phyloP scores from a whole-genome alignment of 1,140 invertebrate species.

The Cephus cinctus region DNA sequence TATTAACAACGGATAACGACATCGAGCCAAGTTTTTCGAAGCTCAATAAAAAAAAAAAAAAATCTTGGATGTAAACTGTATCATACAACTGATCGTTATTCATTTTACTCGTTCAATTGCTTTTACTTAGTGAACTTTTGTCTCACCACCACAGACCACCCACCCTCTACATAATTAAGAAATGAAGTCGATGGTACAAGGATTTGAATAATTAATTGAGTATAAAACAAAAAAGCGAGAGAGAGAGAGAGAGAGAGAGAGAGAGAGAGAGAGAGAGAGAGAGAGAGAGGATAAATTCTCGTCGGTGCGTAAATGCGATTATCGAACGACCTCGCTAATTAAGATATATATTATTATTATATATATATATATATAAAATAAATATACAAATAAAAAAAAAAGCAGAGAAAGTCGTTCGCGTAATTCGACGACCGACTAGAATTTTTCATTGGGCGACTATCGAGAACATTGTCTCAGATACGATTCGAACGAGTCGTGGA shows the following conservation, averaged over 20 bases:
- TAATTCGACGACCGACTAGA: constrained; percentile 12
- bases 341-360: too few relatives aligned
- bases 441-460: too few relatives aligned
- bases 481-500: constrained; percentile 26
- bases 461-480: too few relatives aligned
- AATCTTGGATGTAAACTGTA: constrained; percentile 46
- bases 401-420: constrained; percentile 12
- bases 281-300: neutral
- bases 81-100: constrained; percentile 43
- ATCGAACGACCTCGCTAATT: too few relatives aligned
- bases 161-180: too few relatives aligned
- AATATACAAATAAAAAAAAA: too few relatives aligned
- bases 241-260: neutral
- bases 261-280: neutral
- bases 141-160: too few relatives aligned
- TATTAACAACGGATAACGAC: too few relatives aligned
- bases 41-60: constrained; percentile 37
- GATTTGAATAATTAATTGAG: too few relatives aligned
- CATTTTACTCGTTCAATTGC: constrained; percentile 47
- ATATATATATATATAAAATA: too few relatives aligned
- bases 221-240: neutral
- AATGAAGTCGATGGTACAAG: too few relatives aligned
- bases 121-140: constrained; percentile 42
- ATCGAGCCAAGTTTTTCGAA: constrained; percentile 26
- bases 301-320: too few relatives aligned